A percentile compares a stretch with the other conserved stretches of the same genome.
phyloP scores from a whole-genome alignment of 2,888 invertebrate species.

The Trissolcus japonicus region DNA sequence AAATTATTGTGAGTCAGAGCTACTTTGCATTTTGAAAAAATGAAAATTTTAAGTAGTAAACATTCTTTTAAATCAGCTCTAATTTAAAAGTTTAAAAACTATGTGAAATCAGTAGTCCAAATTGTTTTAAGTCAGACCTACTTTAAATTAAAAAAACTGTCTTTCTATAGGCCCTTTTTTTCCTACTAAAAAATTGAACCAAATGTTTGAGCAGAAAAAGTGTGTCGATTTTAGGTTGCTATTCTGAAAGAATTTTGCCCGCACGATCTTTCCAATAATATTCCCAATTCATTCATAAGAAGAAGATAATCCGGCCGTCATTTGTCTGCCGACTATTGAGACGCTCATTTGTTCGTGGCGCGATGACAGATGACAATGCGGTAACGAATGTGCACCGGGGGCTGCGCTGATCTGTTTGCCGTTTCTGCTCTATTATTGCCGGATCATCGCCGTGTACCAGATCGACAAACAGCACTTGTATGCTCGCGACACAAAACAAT shows the following conservation, averaged over 20 bases:
- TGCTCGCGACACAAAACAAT: slow-evolving; percentile 46
- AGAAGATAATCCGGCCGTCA: slow-evolving; percentile 73
- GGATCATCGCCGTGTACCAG: slow-evolving; percentile 73
- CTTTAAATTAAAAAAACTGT: no score
- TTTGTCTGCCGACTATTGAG: slow-evolving; percentile 71
- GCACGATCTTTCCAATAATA: slow-evolving; percentile 55
- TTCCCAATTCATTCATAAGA: slow-evolving; percentile 63
- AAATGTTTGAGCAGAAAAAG: background rate
- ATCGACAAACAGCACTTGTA: slow-evolving; percentile 63
- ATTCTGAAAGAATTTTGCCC: slow-evolving; percentile 12
- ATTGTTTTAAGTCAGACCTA: no score
- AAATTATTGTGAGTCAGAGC: no score
- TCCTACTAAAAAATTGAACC: no score
- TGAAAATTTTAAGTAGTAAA: no score
- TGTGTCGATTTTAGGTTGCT: slow-evolving; percentile 11
- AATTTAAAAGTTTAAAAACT: no score
- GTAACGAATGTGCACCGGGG: slow-evolving; percentile 66
- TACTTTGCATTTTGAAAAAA: no score
- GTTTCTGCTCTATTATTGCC: slow-evolving; percentile 75
- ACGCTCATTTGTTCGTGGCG: slow-evolving; percentile 73
- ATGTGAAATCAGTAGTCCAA: no score
- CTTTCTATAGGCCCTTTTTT: no score
- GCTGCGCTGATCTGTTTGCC: slow-evolving; percentile 71
- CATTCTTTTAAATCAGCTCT: no score
- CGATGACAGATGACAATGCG: slow-evolving; percentile 76